Evolutionary conservation across 30 jellyfish, hydroid and myxozoan genomes (phyloP).

Genomic region (Pelagia noctiluca): DNA sequence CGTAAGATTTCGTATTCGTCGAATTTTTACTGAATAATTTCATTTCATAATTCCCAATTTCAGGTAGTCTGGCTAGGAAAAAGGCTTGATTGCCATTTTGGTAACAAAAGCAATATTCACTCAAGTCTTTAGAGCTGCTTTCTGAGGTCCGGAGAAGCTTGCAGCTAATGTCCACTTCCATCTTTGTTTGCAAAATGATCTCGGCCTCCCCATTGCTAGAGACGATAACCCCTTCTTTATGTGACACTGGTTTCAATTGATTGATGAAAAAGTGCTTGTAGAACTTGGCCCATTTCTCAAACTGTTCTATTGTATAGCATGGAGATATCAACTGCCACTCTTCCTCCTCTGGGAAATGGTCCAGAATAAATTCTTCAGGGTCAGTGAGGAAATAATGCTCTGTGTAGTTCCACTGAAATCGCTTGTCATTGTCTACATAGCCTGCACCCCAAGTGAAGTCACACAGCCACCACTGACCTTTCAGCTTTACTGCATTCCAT

Average conservation of each 20-base stretch:
- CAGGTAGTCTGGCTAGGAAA: conserved; percentile 59
- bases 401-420: conserved; percentile 68
- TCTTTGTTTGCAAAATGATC: conserved; percentile 15
- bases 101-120: conserved; percentile 48
- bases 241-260: conserved; percentile 45
- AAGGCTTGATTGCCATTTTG: conserved; percentile 36
- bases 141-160: conserved; percentile 6
- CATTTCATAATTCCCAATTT: conserved; percentile 47
- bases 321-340: conserved; percentile 76
- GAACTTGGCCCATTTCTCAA: conserved; percentile 69
- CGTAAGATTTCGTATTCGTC: conserved; percentile 29
- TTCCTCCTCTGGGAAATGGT: conserved; percentile 74
- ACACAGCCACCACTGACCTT: conserved; percentile 84
- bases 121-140: conserved; percentile 3
- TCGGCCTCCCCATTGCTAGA: conserved; percentile 53
- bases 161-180: conserved; percentile 22
- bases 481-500: conserved; percentile 79
- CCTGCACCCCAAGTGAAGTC: conserved; percentile 95
- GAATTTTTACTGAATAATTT: conserved; percentile 64
- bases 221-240: conserved; percentile 49
- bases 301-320: conserved; percentile 41
- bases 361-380: conserved; percentile 80
- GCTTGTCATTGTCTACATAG: conserved; percentile 64
- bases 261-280: conserved; percentile 60
- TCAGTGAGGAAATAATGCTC: conserved; percentile 87